Evolutionary conservation across 2,888 invertebrate genomes (phyloP).

Genomic region (Timema cristinae): DNA sequence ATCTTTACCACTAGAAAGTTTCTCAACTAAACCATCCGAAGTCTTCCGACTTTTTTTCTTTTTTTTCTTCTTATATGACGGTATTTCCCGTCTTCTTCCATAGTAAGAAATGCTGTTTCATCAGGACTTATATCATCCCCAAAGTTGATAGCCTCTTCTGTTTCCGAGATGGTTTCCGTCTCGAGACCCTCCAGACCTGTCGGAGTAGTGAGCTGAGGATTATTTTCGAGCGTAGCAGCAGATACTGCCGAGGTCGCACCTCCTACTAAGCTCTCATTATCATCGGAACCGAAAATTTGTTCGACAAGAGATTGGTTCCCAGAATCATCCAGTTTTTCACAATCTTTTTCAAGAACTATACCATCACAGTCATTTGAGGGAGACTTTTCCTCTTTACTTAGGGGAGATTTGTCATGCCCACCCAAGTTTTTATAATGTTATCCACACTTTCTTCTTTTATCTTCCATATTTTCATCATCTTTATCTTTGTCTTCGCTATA

Average conservation of each 20-base stretch:
- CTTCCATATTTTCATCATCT: too few relatives aligned
- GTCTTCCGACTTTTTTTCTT: slow-evolving; percentile 26
- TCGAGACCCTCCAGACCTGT: slow-evolving; percentile 58
- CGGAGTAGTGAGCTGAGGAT: slow-evolving; percentile 36
- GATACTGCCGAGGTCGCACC: slow-evolving; percentile 34
- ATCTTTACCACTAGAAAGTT: slow-evolving; percentile 10
- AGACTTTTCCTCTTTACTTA: slow-evolving; percentile 28
- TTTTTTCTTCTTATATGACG: slow-evolving; percentile 28
- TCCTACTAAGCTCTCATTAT: slow-evolving; percentile 32
- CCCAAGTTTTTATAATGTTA: slow-evolving; percentile 37
- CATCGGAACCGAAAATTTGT: slow-evolving; percentile 29
- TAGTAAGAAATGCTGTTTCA: slow-evolving; percentile 22
- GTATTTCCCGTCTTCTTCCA: slow-evolving; percentile 29
- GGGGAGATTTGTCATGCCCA: slow-evolving; percentile 27
- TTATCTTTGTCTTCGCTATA: background rate
- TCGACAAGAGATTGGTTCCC: slow-evolving; percentile 26
- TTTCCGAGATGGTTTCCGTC: slow-evolving; percentile 72
- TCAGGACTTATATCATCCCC: slow-evolving; percentile 50
- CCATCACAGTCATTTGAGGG: slow-evolving; percentile 23
- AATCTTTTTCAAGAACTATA: slow-evolving; percentile 25
- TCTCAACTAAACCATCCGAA: background rate
- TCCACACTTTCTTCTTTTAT: slow-evolving; percentile 29
- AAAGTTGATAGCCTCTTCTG: slow-evolving; percentile 62
- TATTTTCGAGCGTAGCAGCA: slow-evolving; percentile 30
- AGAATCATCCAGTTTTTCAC: slow-evolving; percentile 22